These are phyloP conservation scores for Spondyliosoma cantharus DNA, from an alignment of 2,797 vertebrate genomes.

Conservation along the genomic window DNA sequence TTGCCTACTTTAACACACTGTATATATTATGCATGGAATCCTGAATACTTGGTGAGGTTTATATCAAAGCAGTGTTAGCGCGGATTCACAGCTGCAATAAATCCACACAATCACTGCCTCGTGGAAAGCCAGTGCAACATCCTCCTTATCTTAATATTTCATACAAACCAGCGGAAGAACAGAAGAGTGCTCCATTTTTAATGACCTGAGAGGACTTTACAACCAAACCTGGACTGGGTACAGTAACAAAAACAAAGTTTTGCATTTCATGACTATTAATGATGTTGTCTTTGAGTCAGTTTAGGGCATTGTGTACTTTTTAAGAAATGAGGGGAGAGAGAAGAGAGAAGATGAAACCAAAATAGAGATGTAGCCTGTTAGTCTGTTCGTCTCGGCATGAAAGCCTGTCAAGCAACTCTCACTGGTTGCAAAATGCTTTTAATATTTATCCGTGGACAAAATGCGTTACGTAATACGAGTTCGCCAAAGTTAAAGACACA, in stretches of 20 bases:
- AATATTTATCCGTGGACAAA: slow-evolving; percentile 16
- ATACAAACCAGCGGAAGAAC: slow-evolving; percentile 55
- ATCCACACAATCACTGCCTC: slow-evolving; percentile 47
- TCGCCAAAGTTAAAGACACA: background rate
- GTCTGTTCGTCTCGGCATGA: slow-evolving; percentile 32
- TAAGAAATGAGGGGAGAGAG: slow-evolving; percentile 8
- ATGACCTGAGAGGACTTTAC: slow-evolving; percentile 54
- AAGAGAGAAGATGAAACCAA: slow-evolving; percentile 3
- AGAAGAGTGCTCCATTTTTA: slow-evolving; percentile 67
- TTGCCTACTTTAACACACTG: slow-evolving; percentile 22
- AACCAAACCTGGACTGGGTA: slow-evolving; percentile 40
- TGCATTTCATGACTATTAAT: slow-evolving; percentile 66
- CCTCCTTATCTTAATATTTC: slow-evolving; percentile 64
- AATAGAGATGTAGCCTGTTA: slow-evolving; percentile 12
- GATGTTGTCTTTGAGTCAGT: slow-evolving; percentile 55
- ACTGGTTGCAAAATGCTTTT: slow-evolving; percentile 11
- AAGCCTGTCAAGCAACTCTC: slow-evolving; percentile 20
- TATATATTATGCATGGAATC: slow-evolving; percentile 9
- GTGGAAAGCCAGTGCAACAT: slow-evolving; percentile 42
- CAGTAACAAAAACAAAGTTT: slow-evolving; percentile 55
- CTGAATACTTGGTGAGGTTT: slow-evolving; percentile 21
- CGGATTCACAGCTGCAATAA: slow-evolving; percentile 49
- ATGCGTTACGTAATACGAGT: slow-evolving; percentile 7
- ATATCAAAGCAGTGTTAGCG: slow-evolving; percentile 17
- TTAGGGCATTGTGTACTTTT: slow-evolving; percentile 42